Base-by-base conservation (phyloP, 2,797 vertebrate genomes). In the Spea hammondii region DNA sequence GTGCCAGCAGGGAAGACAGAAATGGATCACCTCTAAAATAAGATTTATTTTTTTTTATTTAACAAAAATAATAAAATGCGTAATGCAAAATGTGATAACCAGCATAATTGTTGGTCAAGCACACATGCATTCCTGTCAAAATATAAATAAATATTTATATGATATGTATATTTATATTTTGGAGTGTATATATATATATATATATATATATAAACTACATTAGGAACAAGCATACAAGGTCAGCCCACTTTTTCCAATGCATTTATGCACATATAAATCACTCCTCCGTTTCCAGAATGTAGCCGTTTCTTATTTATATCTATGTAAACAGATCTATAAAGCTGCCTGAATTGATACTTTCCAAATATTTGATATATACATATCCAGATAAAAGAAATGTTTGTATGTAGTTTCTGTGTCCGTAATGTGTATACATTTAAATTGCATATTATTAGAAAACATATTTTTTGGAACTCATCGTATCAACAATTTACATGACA, bases 401-500 rank as follows among this genome's bases (percentile, higher is more conserved):
- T 66, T 80, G 73, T 72, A 74, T 72, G 76, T 59, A 80, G 50
- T 57, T 55, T 71, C 45, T 8, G 53, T 70, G 77, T 62, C 50
- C 17, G 46, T 45, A 53, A 72, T 68, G n/a, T 66, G 32, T 60
- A 80, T 76, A 65, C 17, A 65, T 75, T 76, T 75, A 53, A 69
- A 70, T 60, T 59, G 70, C 65, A 79, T 65, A 79, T 79, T 79
- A 79, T 49, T n/a, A 1, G 8, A 65, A 70, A 55, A 50, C 32
- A 72, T 47, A 50, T n/a, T 69, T 6, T 32, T 66, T 70, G 68
- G 64, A 80, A 80, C 68, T 12, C 4, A 32, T 76, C 32, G 57
- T 66, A 80, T 76, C 79, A 72, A 76, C 32, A 65, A 64, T 76
- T 80, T 76, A 76, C 55, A 72, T 72, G 32, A 76, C 59, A 67